Base-by-base conservation (phyloP, 2,888 invertebrate genomes). In the Cartodere bifasciata region DNA sequence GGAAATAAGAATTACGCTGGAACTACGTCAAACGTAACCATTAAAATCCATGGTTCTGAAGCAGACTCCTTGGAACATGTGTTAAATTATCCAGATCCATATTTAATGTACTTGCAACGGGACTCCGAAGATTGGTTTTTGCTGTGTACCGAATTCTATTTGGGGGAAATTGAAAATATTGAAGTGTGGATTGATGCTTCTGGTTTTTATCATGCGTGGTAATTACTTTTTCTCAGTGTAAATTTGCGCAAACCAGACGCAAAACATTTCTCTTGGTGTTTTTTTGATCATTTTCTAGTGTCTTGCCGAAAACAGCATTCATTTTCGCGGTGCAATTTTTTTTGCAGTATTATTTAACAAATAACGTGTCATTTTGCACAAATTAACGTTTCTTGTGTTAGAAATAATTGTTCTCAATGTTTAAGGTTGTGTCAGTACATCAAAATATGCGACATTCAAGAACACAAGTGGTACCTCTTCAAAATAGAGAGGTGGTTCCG, bases 11-110 rank as follows among this genome's bases (percentile, higher is more conserved):
- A 24, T 4, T 26, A 29, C 12, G 25, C 38, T 10, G 40, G 40
- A 12, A 40, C 40, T 4, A 35, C 38, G 1, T 40, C 40, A 12
- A 34, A 33, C 5, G 20, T 40, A 9, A 27, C 20, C n/a, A 31
- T 40, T 5, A 15, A 24, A 20, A n/a, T 35, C 5, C 16, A 23
- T 17, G 35, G 35, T 10, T 3, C 4, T 9, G 17, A 22, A 12
- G 21, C 11, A 14, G 9, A 4, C 25, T 34, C 31, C 3, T 23
- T 50, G 52, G 44, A 44, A 25, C 52, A 52, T 23, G 43, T 49
- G 5, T 29, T 52, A 3, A 52, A 52, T 35, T 51, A 45, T 41
- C 52, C 52, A 2, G 52, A 52, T 35, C 50, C 50, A 1, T 40
- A 50, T 14, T 24, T 43, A 20, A 29, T 28, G 9, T 35, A 50